These are phyloP conservation scores for Bombus waltoni DNA, from an alignment of 1,140 invertebrate genomes.

Conservation along the genomic window DNA sequence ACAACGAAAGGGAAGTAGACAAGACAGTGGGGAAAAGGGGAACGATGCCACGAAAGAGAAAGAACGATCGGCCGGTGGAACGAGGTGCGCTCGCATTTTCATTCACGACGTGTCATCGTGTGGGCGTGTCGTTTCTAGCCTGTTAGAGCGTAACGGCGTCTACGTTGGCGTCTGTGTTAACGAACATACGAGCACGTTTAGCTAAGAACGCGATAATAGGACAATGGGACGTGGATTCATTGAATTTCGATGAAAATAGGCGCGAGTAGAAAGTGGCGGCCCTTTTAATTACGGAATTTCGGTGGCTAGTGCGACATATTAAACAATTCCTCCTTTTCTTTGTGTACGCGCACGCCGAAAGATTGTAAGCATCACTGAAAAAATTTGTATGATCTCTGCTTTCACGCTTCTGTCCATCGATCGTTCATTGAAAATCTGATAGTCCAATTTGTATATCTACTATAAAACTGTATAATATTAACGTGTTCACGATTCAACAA, in stretches of 20 bases:
- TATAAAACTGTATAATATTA: neutral
- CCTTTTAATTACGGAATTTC: conserved; percentile 4
- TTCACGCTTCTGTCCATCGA: neutral
- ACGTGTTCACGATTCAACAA: too few relatives aligned
- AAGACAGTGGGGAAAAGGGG: neutral
- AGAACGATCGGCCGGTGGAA: conserved; percentile 7
- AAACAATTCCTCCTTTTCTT: neutral
- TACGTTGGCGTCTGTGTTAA: conserved; percentile 49
- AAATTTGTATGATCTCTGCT: neutral
- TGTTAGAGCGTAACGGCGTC: conserved; percentile 43
- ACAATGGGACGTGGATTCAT: conserved; percentile 21
- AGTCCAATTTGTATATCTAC: neutral
- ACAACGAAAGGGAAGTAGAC: conserved; percentile 14
- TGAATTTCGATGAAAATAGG: conserved; percentile 24
- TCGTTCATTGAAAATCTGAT: neutral
- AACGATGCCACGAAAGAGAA: neutral
- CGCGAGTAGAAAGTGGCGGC: neutral
- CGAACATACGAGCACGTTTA: conserved; percentile 48
- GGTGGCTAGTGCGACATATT: neutral
- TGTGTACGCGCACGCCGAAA: neutral
- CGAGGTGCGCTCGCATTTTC: conserved; percentile 59
- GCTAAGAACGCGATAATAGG: conserved; percentile 51
- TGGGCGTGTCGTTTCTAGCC: conserved; percentile 68
- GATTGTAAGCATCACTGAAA: neutral
- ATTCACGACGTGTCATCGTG: conserved; percentile 69